Evolutionary conservation across 2,888 invertebrate species (phyloP), one percentile per base, ranked within the genome.

Genomic region (Brachylomia viminalis): DNA sequence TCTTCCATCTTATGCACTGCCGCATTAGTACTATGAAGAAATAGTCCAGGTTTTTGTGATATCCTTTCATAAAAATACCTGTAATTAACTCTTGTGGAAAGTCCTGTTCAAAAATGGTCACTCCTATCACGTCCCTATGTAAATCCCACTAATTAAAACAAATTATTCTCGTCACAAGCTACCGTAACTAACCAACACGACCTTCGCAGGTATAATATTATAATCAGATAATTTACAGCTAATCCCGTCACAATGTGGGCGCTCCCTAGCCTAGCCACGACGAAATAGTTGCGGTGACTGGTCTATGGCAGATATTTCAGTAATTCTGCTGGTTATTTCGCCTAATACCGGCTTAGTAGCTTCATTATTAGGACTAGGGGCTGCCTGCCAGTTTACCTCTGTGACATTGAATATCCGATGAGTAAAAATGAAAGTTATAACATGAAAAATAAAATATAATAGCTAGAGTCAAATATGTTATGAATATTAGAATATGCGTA

Each of bases 271-370:
- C 54, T n/a, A 27, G 30, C 82, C 83, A n/a, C 80, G 73, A 49
- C 38, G 70, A 47, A 71, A 85, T 85, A 83, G 61, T 84, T 78
- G 85, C 58, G 81, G 81, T 42, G 49, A 49, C 69, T 75, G 66
- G 42, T 67, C 74, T 64, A 59, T 13, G 42, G 59, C 45, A 77
- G 86, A 82, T 79, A 84, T 84, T 84, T 73, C 70, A 84, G 70
- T 67, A 33, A 84, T 85, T 82, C 79, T 64, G n/a, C 42, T 61
- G 20, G 79, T 49, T 81, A 77, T 83, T 71, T 74, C 76, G 33
- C 23, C 65, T 84, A 69, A 75, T 75, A 69, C 71, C 61, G 5
- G 80, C 47, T 56, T 27, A 38, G 49, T 65, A 71, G 61, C 70
- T 81, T 64, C 38, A 77, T 73, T 83, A 77, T 67, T 62, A 42